A percentile compares a stretch with the other conserved stretches of the same genome.
These are phyloP conservation scores for Drosophila tsacasi DNA, from an alignment of 1,140 invertebrate species.

Conservation along the genomic window DNA sequence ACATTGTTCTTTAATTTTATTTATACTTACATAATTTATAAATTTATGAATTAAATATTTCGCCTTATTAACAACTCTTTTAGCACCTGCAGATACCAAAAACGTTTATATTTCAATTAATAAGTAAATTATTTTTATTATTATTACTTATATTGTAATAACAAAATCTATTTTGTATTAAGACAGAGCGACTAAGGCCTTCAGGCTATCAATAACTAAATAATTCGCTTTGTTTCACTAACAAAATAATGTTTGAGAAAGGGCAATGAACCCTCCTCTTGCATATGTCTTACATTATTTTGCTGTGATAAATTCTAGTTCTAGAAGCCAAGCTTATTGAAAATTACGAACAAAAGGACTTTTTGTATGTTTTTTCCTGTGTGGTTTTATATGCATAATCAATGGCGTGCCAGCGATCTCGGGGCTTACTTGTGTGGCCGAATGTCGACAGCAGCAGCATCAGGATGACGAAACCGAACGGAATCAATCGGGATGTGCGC, in stretches of 20 bases:
- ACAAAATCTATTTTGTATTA: too few relatives aligned
- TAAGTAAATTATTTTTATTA: too few relatives aligned
- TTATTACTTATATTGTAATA: too few relatives aligned
- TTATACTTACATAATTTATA: too few relatives aligned
- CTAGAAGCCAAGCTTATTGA: background rate
- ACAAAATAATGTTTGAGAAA: background rate
- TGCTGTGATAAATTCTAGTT: background rate
- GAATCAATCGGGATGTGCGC: conserved; percentile 74
- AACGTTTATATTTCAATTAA: background rate
- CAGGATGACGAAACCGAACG: conserved; percentile 59
- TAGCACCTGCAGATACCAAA: too few relatives aligned
- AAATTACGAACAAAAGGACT: background rate
- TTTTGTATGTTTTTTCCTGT: conserved; percentile 15
- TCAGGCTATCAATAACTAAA: background rate
- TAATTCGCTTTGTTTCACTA: background rate
- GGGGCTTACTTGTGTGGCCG: conserved; percentile 74
- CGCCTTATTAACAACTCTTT: too few relatives aligned
- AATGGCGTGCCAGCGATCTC: conserved; percentile 38
- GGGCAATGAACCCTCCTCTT: background rate
- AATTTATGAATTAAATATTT: too few relatives aligned
- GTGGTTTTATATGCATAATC: conserved; percentile 53
- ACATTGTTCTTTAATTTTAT: too few relatives aligned
- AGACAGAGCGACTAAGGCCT: too few relatives aligned
- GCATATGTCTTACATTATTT: background rate
- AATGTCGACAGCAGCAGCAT: conserved; percentile 51